Conservation (phyloP, 2,888 invertebrate species). For the Agrochola lota region DNA sequence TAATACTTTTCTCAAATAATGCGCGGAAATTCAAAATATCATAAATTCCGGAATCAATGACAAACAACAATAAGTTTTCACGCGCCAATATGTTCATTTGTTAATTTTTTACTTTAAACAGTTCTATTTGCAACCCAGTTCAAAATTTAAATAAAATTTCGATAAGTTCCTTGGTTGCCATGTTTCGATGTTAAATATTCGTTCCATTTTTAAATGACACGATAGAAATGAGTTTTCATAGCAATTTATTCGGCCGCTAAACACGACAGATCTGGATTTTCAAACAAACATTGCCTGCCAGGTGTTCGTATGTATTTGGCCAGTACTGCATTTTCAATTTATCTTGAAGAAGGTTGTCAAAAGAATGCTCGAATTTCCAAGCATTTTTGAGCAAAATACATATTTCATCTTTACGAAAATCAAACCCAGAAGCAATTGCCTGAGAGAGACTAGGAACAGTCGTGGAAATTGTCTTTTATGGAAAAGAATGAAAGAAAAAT, state of each 20-base stretch:
- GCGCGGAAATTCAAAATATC: neutral
- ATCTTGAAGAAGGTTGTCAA: neutral
- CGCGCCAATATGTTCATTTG: neutral
- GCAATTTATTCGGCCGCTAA: neutral
- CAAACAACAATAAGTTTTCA: neutral
- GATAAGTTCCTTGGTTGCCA: neutral
- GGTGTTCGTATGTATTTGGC: neutral
- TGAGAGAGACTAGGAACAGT: neutral
- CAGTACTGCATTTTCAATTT: neutral
- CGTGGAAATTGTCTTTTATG: neutral
- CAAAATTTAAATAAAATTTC: neutral
- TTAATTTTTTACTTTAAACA: neutral
- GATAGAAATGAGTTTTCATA: neutral
- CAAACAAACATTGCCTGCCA: neutral
- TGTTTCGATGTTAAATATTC: neutral
- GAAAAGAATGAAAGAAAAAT: constrained; percentile 1
- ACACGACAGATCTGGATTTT: neutral
- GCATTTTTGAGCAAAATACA: neutral
- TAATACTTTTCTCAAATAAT: neutral
- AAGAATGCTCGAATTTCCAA: neutral
- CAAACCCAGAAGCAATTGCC: neutral
- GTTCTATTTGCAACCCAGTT: neutral
- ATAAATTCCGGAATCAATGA: neutral
- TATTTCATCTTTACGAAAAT: neutral
- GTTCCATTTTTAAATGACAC: neutral